phyloP scores from a whole-genome alignment of 2,797 vertebrate genomes.

The Brachymystax lenok region DNA sequence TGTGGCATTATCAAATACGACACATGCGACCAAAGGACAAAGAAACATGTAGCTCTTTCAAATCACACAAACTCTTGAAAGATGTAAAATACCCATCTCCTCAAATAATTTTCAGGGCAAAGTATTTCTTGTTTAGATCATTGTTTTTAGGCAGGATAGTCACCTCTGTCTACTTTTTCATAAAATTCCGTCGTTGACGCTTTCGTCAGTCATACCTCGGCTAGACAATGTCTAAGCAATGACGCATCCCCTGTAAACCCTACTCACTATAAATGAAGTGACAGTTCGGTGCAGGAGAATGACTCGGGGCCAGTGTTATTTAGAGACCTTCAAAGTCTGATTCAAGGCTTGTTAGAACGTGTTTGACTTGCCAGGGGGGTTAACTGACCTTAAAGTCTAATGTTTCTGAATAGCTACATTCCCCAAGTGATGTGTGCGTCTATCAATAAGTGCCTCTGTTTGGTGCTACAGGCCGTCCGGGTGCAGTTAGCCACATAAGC shows the following conservation, averaged over 20 bases:
- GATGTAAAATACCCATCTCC: background rate
- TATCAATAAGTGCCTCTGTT: constrained; percentile 71
- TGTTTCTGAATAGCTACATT: constrained; percentile 57
- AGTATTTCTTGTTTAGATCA: background rate
- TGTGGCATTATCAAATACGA: constrained; percentile 19
- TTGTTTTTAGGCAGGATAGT: background rate
- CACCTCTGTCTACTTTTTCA: background rate
- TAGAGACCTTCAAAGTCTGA: constrained; percentile 77
- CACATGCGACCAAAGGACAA: constrained; percentile 12
- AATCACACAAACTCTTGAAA: background rate
- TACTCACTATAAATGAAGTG: constrained; percentile 62
- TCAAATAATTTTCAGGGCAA: background rate
- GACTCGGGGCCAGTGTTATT: constrained; percentile 74
- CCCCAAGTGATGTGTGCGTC: constrained; percentile 58
- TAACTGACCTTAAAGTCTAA: constrained; percentile 75
- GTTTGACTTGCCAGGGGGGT: constrained; percentile 67
- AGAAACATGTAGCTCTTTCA: background rate
- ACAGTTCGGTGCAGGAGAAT: constrained; percentile 47
- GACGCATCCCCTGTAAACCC: constrained; percentile 33
- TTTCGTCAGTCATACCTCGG: constrained; percentile 28
- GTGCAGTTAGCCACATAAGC: constrained; percentile 67
- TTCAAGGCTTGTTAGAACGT: constrained; percentile 77
- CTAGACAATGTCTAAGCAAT: constrained; percentile 17
- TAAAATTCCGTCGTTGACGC: background rate
- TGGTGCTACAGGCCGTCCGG: constrained; percentile 49